Evolutionary conservation across 1,140 invertebrate species (phyloP), one percentile per base, ranked within the genome.

Genomic region (Drosophila sp.): DNA sequence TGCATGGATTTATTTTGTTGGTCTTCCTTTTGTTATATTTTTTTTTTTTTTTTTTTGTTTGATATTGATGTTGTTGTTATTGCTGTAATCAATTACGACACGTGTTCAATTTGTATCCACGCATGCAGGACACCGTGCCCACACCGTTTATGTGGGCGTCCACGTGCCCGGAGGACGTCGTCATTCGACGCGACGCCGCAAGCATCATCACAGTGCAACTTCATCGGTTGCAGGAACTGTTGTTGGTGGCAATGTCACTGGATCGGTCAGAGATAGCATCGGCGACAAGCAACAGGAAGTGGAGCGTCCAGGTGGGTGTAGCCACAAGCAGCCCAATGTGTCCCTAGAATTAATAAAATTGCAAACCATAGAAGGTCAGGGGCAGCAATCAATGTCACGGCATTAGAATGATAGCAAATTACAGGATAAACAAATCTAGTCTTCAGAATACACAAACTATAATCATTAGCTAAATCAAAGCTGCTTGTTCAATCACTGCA

Each of bases 81-180:
- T 40, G 14, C 14, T 50, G 34, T 50, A 25, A 36, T 61, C 70
- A 57, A 69, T 73, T 69, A 57, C 56, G 51, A 40, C 9, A 48
- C 40, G 50, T 40, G 64, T 51, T 66, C 40, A 53, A 72, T 84
- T 57, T 71, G 14, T 57, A 45, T 38, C 7, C 38, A 64, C 41
- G 34, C 61, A 76, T 92, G 41, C 92, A 97, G 97, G 97, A 92
- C 97, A 97, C 92, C 94, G 97, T 76, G 96, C 96, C 59, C 97
- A 97, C 91, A 97, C 96, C 7, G 96, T 97, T 16, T 97, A 97
- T 92, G 96, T 97, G 78, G 97, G 97, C 4, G 96, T 97, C 8
- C 97, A 97, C 93, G 94, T 97, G 72, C 97, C 96, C 1, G 94
- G 94, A 3, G 94, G 95, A 80, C 94, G 96, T 74, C 94, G 95